phyloP scores from a whole-genome alignment of 2,113 vertebrate species.

The Dendrocopos noguchii region DNA sequence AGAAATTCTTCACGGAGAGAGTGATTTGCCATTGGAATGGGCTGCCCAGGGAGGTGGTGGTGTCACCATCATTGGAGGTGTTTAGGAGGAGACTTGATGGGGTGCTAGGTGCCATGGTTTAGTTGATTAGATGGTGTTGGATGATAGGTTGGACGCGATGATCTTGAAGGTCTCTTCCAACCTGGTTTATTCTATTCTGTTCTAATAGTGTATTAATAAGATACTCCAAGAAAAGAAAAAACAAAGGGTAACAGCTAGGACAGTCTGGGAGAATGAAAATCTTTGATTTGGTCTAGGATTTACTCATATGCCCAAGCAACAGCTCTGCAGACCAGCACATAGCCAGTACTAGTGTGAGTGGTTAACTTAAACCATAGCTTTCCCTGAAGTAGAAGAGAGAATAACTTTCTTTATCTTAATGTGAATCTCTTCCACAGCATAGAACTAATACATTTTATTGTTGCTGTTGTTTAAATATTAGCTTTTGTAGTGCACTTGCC shows the following conservation, averaged over 20 bases:
- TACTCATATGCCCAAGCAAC: not conserved
- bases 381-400: not conserved
- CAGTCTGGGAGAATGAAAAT: not conserved
- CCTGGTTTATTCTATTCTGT: too few species aligned
- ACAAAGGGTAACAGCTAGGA: not conserved
- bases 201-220: not conserved
- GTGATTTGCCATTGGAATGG: too few species aligned
- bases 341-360: not conserved
- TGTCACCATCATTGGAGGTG: too few species aligned
- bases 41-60: too few species aligned
- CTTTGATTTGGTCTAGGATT: not conserved
- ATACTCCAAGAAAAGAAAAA: not conserved
- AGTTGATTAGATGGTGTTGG: too few species aligned
- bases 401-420: not conserved
- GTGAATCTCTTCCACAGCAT: not conserved
- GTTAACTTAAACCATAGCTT: not conserved
- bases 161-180: too few species aligned
- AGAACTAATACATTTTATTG: constrained; percentile 20
- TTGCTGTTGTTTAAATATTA: constrained; percentile 49
- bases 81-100: too few species aligned
- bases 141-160: too few species aligned
- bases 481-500: constrained; percentile 26
- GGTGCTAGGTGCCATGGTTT: too few species aligned
- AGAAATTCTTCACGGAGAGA: too few species aligned
- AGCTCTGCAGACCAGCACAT: not conserved